Evolutionary conservation across 64 coral and sea anemone genomes (phyloP).

Genomic region (Montipora sp.): DNA sequence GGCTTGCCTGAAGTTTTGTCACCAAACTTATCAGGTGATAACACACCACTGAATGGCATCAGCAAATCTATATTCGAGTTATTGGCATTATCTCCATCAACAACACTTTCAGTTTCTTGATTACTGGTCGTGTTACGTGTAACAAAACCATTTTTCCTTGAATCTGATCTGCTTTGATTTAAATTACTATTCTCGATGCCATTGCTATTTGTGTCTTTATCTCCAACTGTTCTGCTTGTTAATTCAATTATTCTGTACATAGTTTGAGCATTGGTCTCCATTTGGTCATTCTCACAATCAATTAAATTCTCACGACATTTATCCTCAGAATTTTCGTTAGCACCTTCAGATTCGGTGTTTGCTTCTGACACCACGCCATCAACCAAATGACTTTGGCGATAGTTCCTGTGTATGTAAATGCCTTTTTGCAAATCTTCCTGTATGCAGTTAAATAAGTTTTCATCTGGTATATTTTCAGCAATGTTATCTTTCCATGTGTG

Average conservation of each 20-base stretch:
- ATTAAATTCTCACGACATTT: conserved; percentile 2
- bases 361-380: neutral
- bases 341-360: conserved; percentile 3
- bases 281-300: conserved; percentile 28
- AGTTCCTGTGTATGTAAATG: conserved; percentile 79
- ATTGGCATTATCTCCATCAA: conserved; percentile 13
- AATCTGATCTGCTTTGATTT: conserved; percentile 8
- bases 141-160: conserved; percentile 23
- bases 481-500: conserved; percentile 99
- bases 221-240: conserved; percentile 6
- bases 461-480: conserved; percentile 79
- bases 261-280: neutral
- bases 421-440: conserved; percentile 86
- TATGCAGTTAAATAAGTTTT: conserved; percentile 95
- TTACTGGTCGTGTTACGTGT: neutral
- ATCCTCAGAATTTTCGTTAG: conserved; percentile 25
- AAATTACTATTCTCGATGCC: conserved; percentile 11
- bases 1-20: conserved; percentile 32
- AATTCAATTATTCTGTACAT: conserved; percentile 35
- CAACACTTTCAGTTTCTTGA: neutral
- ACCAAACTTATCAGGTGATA: conserved; percentile 50
- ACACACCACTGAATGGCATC: conserved; percentile 25
- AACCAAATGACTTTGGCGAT: conserved; percentile 39
- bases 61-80: neutral
- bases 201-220: neutral